Conservation (phyloP, 1,140 invertebrate species). For the Maniola jurtina region DNA sequence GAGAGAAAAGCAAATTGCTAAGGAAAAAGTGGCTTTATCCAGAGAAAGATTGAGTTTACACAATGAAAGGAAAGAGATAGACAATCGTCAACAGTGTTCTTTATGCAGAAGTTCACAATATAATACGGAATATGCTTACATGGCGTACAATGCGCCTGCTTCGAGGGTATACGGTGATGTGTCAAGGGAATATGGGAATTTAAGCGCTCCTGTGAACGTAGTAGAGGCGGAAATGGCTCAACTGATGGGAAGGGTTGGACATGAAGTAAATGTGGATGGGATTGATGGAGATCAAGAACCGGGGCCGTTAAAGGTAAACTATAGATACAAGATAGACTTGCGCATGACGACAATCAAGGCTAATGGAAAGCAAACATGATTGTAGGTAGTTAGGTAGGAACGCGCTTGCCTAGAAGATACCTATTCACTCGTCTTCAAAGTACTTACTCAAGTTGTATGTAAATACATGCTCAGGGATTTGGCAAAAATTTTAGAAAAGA, state of each 20-base stretch:
- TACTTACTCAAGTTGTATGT: too few species aligned
- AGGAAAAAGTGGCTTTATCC: conserved; percentile 71
- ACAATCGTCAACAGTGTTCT: conserved; percentile 61
- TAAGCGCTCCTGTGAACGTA: conserved; percentile 43
- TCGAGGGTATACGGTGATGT: conserved; percentile 32
- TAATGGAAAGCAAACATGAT: too few species aligned
- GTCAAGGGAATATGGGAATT: conserved; percentile 29
- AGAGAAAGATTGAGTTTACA: conserved; percentile 70
- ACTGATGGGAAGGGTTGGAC: conserved; percentile 46
- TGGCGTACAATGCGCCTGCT: conserved; percentile 37
- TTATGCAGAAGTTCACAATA: conserved; percentile 58
- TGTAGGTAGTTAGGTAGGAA: too few species aligned
- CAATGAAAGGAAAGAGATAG: conserved; percentile 68
- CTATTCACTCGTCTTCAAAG: too few species aligned
- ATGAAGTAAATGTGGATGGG: conserved; percentile 19
- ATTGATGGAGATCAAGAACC: conserved; percentile 35
- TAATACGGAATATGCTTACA: conserved; percentile 37
- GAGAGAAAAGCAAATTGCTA: conserved; percentile 75
- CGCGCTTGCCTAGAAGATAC: too few species aligned
- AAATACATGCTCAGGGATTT: too few species aligned
- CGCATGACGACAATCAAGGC: too few species aligned
- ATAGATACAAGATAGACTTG: too few species aligned
- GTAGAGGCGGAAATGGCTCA: conserved; percentile 65
- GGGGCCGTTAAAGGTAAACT: conserved; percentile 44
- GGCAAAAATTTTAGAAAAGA: too few species aligned